Evolutionary conservation across 2,113 vertebrate genomes (phyloP).

Genomic region (Cyprinodon brontotheroides): DNA sequence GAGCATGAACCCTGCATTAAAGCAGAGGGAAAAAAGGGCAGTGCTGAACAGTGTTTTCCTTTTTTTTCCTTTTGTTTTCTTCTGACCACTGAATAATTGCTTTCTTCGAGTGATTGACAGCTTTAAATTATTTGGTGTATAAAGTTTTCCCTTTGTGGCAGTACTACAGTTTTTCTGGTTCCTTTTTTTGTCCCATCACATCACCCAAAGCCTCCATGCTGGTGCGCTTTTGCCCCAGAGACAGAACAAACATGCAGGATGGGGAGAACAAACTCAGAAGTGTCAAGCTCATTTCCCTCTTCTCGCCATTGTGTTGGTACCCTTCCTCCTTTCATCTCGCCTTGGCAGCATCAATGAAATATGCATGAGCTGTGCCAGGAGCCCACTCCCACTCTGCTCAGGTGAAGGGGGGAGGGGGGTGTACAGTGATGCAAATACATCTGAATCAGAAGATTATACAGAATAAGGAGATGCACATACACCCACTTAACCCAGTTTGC

Average conservation of each 20-base stretch:
- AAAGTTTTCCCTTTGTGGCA: background rate
- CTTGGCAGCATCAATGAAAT: conserved; percentile 60
- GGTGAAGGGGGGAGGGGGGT: conserved; percentile 43
- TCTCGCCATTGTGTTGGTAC: conserved; percentile 34
- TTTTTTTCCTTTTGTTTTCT: conserved; percentile 14
- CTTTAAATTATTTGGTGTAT: background rate
- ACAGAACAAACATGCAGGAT: conserved; percentile 38
- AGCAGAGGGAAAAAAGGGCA: conserved; percentile 18
- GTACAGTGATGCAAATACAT: conserved; percentile 65
- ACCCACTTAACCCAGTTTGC: conserved; percentile 31
- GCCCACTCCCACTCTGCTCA: conserved; percentile 62
- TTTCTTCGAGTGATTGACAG: conserved; percentile 15
- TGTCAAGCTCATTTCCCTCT: conserved; percentile 51
- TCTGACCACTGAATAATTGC: conserved; percentile 31
- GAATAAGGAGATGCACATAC: conserved; percentile 47
- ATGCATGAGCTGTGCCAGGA: conserved; percentile 67
- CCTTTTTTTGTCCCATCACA: conserved; percentile 1
- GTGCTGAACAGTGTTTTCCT: conserved; percentile 11
- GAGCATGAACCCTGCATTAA: conserved; percentile 50
- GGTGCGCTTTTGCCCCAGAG: conserved; percentile 43
- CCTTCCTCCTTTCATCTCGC: conserved; percentile 64
- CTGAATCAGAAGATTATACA: conserved; percentile 69
- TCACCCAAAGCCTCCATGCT: conserved; percentile 20
- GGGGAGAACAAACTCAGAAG: conserved; percentile 17
- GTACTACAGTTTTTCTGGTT: conserved; percentile 7